Percentiles rank a stretch among this genome's conserved stretches.
Evolutionary conservation across 2,113 vertebrate genomes (phyloP).

Genomic region (Tonatia bakeri): DNA sequence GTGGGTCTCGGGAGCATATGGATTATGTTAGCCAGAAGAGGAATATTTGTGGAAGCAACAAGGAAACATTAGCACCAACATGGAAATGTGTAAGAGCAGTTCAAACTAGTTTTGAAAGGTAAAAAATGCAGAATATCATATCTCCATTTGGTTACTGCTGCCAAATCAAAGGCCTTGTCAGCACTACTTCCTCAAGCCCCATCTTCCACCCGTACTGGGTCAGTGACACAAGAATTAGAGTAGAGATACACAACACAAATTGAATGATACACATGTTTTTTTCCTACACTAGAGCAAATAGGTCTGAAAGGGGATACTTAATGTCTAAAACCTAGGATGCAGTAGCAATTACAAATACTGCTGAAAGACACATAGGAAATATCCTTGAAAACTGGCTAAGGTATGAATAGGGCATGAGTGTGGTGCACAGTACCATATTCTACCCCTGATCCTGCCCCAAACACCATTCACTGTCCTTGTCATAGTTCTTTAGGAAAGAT

Average conservation of each 20-base stretch:
- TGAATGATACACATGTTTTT: neutral
- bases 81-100: neutral
- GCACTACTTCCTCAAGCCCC: neutral
- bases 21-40: neutral
- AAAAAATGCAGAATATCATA: neutral
- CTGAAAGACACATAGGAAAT: neutral
- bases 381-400: neutral
- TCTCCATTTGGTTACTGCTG: neutral
- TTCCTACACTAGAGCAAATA: neutral
- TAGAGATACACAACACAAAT: neutral
- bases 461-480: neutral
- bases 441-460: neutral
- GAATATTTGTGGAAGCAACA: neutral
- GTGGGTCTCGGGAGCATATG: accelerated
- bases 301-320: neutral
- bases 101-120: neutral
- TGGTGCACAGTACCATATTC: neutral
- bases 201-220: neutral
- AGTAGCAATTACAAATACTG: neutral
- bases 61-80: neutral
- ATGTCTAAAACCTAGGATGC: neutral
- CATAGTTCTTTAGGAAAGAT: neutral
- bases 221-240: neutral
- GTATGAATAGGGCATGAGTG: neutral
- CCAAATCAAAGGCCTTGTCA: neutral